Conservation (phyloP, 1,140 invertebrate genomes). For the Drosophila azteca region DNA sequence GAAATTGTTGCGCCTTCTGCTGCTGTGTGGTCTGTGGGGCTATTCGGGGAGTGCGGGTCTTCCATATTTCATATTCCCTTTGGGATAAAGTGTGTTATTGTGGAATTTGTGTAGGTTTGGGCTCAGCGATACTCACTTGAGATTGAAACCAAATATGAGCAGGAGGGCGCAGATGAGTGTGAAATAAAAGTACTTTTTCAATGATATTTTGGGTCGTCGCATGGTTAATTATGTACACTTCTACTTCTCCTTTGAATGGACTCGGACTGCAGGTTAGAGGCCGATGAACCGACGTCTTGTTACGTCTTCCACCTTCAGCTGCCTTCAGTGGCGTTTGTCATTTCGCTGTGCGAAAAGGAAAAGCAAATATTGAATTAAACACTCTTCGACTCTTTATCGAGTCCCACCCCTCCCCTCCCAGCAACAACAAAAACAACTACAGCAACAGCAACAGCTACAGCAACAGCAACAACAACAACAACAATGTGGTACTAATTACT, state of each 20-base stretch:
- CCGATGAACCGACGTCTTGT: slow-evolving; percentile 25
- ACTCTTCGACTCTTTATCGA: no score
- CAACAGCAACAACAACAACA: neutral
- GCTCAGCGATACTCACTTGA: slow-evolving; percentile 67
- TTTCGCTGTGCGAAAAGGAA: slow-evolving; percentile 25
- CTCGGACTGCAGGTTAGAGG: slow-evolving; percentile 21
- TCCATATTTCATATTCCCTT: slow-evolving; percentile 81
- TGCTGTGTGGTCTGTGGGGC: slow-evolving; percentile 30
- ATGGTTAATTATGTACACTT: slow-evolving; percentile 49
- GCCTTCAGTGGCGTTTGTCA: slow-evolving; percentile 48
- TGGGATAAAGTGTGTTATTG: neutral
- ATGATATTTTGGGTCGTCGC: slow-evolving; percentile 81
- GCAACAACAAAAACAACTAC: no score
- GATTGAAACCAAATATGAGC: slow-evolving; percentile 81
- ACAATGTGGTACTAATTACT: slow-evolving; percentile 26
- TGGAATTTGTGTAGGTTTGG: neutral
- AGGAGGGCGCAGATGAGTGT: slow-evolving; percentile 77
- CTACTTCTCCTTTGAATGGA: slow-evolving; percentile 2
- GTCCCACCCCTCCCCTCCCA: no score
- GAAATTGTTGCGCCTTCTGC: slow-evolving; percentile 55
- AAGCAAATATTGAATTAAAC: slow-evolving; percentile 17
- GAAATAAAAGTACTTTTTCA: slow-evolving; percentile 83
- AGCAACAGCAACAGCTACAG: no score
- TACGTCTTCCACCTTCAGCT: slow-evolving; percentile 38
- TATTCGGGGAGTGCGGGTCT: slow-evolving; percentile 55